A percentile compares a stretch with the other conserved stretches of the same genome.
phyloP scores from a whole-genome alignment of 2,113 vertebrate genomes.

The Origma solitaria region DNA sequence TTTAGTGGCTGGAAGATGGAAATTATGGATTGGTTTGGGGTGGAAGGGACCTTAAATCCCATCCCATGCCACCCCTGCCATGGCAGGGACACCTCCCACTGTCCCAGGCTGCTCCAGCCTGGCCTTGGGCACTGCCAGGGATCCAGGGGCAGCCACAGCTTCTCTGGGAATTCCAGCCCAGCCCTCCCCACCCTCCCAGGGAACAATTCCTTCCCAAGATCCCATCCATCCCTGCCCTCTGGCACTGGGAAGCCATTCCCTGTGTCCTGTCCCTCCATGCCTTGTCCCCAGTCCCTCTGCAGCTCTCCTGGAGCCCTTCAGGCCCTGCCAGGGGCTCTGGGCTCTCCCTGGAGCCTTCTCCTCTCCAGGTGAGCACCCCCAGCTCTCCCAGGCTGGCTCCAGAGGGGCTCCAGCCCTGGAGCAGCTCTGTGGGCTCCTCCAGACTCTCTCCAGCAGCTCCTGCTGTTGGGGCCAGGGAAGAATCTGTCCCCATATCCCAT shows the following conservation, averaged over 20 bases:
- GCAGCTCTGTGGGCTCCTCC: rapidly evolving
- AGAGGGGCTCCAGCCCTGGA: not conserved
- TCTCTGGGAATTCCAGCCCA: not conserved
- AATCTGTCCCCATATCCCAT: not conserved
- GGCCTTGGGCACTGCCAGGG: not conserved
- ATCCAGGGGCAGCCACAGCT: not conserved
- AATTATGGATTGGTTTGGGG: rapidly evolving
- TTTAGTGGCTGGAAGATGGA: not conserved
- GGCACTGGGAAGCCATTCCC: not conserved
- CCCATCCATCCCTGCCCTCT: not conserved
- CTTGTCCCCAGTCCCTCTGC: not conserved
- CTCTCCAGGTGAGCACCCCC: not conserved
- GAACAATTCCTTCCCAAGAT: not conserved
- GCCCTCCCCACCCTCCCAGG: not conserved
- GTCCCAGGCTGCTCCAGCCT: not conserved
- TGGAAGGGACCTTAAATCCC: not conserved
- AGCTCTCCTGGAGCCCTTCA: not conserved
- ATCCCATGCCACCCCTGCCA: not conserved
- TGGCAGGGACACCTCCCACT: not conserved
- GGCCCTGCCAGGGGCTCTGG: not conserved
- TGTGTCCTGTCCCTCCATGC: not conserved
- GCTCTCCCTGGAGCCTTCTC: not conserved
- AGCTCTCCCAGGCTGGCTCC: not conserved
- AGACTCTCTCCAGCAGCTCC: not conserved
- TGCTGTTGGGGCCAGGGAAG: not conserved